Evolutionary conservation across 2,797 vertebrate species (phyloP), one percentile per base, ranked within the genome.

Genomic region (Margarornis squamiger): DNA sequence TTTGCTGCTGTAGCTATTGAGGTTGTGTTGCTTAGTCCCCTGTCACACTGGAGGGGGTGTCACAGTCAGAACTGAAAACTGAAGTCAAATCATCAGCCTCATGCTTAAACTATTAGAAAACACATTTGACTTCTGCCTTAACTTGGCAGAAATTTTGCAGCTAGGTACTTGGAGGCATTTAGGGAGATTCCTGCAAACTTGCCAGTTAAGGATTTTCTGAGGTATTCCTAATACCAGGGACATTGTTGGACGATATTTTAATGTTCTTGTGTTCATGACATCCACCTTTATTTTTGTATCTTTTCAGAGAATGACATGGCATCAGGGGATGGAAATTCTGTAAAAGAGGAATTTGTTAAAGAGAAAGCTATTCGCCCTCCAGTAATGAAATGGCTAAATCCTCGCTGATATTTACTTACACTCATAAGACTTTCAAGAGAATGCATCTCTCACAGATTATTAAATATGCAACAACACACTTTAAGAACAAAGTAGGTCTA

Each of bases 281-380:
- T 59, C 10, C 22, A 52, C 6, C 18, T 86, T 51, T 71, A 12
- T 65, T 52, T 94, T 76, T 90, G 70, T 70, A 36, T 91, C 18
- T 70, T 98, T 97, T 65, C 98, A 99, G 99, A 98, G 20, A 97
- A 88, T 15, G 99, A 99, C 21, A 91, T 98, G 97, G 98, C 98
- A 41, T 99, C 99, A 12, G 99, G 99, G 70, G 99, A 99, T 21
- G 98, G 98, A 90, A 98, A 97, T 59, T 97, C 95, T 16, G 97
- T 98, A 93, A 98, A 95, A 97, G 98, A 98, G 45, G 98, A 98
- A 55, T 96, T 97, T 2, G 75, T 95, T 86, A 98, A 98, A 79
- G 98, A 98, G 88, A 98, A 97, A 61, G 68, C 87, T 26, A 83
- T 96, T 83, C 96, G 66, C 55, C 97, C 98, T 61, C 95, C 98